Evolutionary conservation across 2,888 invertebrate species (phyloP).

Genomic region (Pollenia labialis): DNA sequence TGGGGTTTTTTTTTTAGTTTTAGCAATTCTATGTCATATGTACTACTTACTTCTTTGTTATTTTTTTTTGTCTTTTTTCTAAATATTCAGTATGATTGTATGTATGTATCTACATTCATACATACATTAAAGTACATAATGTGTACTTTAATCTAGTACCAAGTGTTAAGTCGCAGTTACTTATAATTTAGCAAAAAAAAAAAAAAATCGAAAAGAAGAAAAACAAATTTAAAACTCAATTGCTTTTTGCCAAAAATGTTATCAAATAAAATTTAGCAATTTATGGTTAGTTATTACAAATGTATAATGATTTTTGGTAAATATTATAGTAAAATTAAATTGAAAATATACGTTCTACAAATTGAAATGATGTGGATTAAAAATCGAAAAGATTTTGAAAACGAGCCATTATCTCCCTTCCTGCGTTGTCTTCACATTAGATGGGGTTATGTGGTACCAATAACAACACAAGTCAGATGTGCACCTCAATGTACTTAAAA

Average conservation of each 20-base stretch:
- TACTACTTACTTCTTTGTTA: neutral
- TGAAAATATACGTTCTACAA: no score
- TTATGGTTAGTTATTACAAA: no score
- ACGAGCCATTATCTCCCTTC: no score
- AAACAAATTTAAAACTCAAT: neutral
- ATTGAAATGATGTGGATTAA: no score
- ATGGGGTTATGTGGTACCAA: no score
- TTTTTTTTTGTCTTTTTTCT: neutral
- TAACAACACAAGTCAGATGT: no score
- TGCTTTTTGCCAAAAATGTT: neutral
- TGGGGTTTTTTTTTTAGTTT: conserved; percentile 23
- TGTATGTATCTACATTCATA: neutral
- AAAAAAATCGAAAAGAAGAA: neutral
- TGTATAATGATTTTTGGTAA: neutral
- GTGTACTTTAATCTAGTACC: neutral
- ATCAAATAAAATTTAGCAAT: neutral
- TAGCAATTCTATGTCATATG: conserved; percentile 2
- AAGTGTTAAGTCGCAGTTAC: neutral
- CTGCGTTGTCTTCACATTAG: no score
- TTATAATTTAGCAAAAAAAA: neutral
- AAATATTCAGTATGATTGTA: no score
- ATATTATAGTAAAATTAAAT: neutral
- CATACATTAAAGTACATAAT: no score
- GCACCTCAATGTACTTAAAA: no score
- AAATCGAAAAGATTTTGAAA: no score